Evolutionary conservation across 1,140 invertebrate genomes (phyloP).

Genomic region (Agrypnia vestita): DNA sequence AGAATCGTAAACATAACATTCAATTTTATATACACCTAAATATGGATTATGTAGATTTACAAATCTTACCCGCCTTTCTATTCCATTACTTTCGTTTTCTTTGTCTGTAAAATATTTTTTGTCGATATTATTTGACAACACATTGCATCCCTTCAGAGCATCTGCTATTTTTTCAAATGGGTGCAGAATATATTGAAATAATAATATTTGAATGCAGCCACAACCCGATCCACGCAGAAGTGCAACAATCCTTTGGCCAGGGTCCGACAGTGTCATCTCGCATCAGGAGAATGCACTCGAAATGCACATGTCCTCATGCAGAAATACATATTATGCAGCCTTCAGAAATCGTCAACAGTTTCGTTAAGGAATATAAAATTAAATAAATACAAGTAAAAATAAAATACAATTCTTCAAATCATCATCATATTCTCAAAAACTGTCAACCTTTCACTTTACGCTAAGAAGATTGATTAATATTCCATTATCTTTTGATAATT

Average conservation of each 20-base stretch:
- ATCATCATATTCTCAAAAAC: too few relatives aligned
- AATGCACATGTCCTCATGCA: constrained; percentile 20
- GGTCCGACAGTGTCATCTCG: constrained; percentile 11
- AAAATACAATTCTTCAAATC: too few relatives aligned
- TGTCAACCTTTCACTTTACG: too few relatives aligned
- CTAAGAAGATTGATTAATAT: too few relatives aligned
- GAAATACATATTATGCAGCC: not conserved
- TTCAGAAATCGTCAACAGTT: not conserved
- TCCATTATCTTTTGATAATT: too few relatives aligned
- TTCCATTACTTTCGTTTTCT: not conserved
- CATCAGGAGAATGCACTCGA: not conserved
- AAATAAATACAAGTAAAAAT: too few relatives aligned
- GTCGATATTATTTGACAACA: not conserved
- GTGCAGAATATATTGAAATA: not conserved
- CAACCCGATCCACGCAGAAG: not conserved
- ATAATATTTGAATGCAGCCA: not conserved
- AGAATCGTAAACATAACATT: too few relatives aligned
- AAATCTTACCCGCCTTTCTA: not conserved
- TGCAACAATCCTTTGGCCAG: constrained; percentile 25
- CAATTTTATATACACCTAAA: too few relatives aligned
- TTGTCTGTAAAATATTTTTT: not conserved
- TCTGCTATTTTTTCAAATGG: constrained; percentile 9
- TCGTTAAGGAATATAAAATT: not conserved
- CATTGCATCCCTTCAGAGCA: constrained; percentile 23
- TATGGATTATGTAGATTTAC: not conserved